phyloP scores from a whole-genome alignment of 2,888 invertebrate genomes.

The Polydrusus pterygomalis region DNA sequence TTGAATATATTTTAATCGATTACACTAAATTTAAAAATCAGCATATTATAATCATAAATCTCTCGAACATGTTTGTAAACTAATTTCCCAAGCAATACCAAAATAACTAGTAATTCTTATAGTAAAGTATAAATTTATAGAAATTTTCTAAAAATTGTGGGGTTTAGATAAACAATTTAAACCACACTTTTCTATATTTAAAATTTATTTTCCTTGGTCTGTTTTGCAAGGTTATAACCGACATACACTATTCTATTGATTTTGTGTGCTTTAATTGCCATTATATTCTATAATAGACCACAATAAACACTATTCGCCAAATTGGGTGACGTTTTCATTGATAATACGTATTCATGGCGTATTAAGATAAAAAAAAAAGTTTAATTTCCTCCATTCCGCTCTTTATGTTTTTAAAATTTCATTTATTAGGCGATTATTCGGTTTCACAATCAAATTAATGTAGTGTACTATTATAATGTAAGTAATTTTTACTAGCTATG shows the following conservation, averaged over 20 bases:
- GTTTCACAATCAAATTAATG: too few relatives aligned
- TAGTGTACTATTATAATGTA: too few relatives aligned
- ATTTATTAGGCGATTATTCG: too few relatives aligned
- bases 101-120: not conserved
- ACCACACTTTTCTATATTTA: not conserved
- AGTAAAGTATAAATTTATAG: not conserved
- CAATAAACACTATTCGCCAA: too few relatives aligned
- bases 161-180: not conserved
- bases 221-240: not conserved
- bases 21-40: not conserved
- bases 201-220: conserved; percentile 1
- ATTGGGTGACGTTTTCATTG: too few relatives aligned
- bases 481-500: too few relatives aligned
- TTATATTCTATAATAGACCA: too few relatives aligned
- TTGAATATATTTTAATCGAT: not conserved
- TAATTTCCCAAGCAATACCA: not conserved
- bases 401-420: too few relatives aligned
- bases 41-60: not conserved
- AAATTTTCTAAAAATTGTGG: not conserved
- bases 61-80: not conserved
- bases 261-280: not conserved
- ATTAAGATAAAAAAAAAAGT: too few relatives aligned
- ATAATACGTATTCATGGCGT: too few relatives aligned
- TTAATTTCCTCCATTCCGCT: too few relatives aligned
- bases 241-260: not conserved